phyloP scores from a whole-genome alignment of 2,797 vertebrate genomes.

The Thamnophis elegans region DNA sequence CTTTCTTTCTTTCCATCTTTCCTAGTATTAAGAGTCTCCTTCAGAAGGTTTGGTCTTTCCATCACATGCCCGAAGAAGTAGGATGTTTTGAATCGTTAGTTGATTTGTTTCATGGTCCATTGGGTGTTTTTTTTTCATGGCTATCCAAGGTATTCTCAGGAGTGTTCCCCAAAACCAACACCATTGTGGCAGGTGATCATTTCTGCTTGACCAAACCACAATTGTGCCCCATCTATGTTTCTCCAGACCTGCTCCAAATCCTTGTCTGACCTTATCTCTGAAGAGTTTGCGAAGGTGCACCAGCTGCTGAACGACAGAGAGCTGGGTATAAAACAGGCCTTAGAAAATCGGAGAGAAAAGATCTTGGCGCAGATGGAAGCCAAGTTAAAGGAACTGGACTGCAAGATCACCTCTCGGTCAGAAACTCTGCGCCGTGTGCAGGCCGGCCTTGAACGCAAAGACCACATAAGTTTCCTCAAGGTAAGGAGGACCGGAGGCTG shows the following conservation, averaged over 20 bases:
- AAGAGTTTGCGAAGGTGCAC: constrained; percentile 28
- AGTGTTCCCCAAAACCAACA: background rate
- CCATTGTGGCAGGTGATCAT: background rate
- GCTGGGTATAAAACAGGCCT: background rate
- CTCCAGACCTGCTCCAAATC: constrained; percentile 14
- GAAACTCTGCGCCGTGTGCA: constrained; percentile 8
- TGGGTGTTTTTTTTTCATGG: background rate
- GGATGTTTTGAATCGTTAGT: background rate
- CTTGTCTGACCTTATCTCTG: constrained; percentile 20
- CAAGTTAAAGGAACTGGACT: constrained; percentile 28
- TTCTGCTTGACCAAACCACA: background rate
- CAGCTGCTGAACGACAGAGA: constrained; percentile 11
- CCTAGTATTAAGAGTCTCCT: background rate
- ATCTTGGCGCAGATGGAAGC: constrained; percentile 26
- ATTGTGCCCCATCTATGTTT: background rate
- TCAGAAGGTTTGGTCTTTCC: background rate
- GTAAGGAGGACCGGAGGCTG: background rate
- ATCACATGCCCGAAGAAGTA: fast-evolving
- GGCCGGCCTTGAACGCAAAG: constrained; percentile 9
- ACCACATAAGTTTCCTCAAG: constrained; percentile 29
- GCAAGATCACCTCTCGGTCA: constrained; percentile 8
- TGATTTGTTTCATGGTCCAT: background rate
- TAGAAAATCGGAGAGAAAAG: constrained; percentile 16
- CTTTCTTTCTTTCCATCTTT: background rate
- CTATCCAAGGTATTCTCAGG: background rate